Conservation (phyloP, 2,113 vertebrate genomes). For the Rhizomys pruinosus region DNA sequence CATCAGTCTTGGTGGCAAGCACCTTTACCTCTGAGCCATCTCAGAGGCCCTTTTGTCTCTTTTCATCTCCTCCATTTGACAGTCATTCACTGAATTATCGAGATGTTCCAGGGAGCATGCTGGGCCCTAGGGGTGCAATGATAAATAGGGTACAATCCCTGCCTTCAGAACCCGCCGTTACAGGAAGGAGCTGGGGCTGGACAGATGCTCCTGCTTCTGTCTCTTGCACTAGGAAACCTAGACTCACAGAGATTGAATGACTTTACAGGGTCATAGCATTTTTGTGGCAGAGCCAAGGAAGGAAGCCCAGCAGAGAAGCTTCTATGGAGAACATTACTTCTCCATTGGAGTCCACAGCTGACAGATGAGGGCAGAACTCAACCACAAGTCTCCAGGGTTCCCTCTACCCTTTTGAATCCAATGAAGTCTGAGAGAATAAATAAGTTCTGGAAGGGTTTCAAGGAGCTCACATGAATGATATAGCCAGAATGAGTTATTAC, state of each 20-base stretch:
- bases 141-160: background rate
- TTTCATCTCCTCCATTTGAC: background rate
- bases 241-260: constrained; percentile 5
- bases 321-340: constrained; percentile 37
- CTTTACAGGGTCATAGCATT: constrained; percentile 36
- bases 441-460: constrained; percentile 60
- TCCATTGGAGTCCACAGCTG: constrained; percentile 25
- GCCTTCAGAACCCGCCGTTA: background rate
- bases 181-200: background rate
- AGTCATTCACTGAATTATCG: background rate
- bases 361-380: constrained; percentile 47
- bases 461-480: constrained; percentile 52
- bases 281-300: constrained; percentile 14
- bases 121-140: background rate
- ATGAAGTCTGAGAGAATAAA: constrained; percentile 68
- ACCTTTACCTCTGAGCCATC: too few relatives aligned
- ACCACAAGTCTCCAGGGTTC: constrained; percentile 28
- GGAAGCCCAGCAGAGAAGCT: constrained; percentile 54
- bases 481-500: constrained; percentile 63
- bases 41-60: background rate
- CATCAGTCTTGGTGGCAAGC: background rate
- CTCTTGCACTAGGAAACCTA: background rate
- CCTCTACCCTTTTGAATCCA: constrained; percentile 62
- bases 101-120: background rate
- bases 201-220: background rate